Base-by-base conservation (phyloP, 1,140 invertebrate genomes). In the Cydia pomonella region DNA sequence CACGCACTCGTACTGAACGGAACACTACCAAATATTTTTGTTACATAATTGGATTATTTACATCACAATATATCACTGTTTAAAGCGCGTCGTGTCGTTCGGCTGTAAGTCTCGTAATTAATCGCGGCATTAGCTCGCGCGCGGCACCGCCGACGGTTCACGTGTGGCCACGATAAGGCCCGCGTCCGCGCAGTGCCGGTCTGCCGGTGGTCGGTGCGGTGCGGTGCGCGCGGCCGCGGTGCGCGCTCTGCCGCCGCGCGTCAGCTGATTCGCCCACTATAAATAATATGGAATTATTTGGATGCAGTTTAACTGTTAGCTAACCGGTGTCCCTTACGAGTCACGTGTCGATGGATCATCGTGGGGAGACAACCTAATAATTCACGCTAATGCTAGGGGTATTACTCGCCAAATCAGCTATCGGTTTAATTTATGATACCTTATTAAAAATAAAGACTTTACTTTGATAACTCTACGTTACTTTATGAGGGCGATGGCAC, bases 201-300 rank as follows among this genome's bases (percentile, higher is more conserved):
- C 18, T 62, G 59, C 23, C 75, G 64, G 63, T 71, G 81, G 47
- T 66, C 74, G 73, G 77, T 73, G 75, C 75, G 73, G 77, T 73
- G 75, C 75, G 75, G 73, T 75, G 78, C 74, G 73, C 41, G 76
- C 76, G 64, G 64, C 38, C 77, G 78, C 76, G 76, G 47, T 33
- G 76, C 78, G 74, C 69, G 75, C 75, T 77, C 75, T 77, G 75
- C 75, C 77, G 77, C 77, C 66, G 23, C 75, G 63, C 75, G 79
- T 86, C 86, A 92, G 89, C 87, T 89, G 90, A 92, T 85, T 79
- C 75, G 79, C 50, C 82, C 82, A 88, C 89, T 92, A 92, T 91
- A 90, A 91, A 92, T 92, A 92, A 89, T 91, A 86, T 79, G 81
- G 79, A 86, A 88, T 85, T 84, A 86, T 87, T 84, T 82, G 78